Evolutionary conservation across 2,797 vertebrate species (phyloP), one percentile per base, ranked within the genome.

Genomic region (Hybognathus amarus): DNA sequence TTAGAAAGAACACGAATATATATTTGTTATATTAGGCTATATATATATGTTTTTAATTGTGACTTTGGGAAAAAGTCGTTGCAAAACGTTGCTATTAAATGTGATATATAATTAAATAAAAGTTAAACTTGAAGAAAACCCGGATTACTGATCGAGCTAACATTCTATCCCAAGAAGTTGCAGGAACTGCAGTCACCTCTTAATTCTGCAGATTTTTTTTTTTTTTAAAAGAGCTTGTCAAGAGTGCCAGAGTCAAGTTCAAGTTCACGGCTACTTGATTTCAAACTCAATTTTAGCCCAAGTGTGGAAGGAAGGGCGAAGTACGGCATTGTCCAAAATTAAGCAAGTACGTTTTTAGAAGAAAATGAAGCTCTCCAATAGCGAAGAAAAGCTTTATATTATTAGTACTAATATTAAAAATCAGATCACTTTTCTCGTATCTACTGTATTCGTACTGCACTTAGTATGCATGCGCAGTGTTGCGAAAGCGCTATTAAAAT

Each of bases 231-330:
- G 76, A 86, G 68, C 86, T 77, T 59, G 36, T 66, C 42, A 76
- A 56, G 61, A 76, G 50, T 59, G 73, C 73, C 81, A 68, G 66
- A 84, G 88, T 90, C 92, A 95, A 94, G 95, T 96, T 97, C 96
- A 97, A 96, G 96, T 95, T 95, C 95, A 96, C 73, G 90, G 85
- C 86, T 89, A 85, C 76, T 85, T 83, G 67, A 75, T 87, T 79
- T 82, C 13, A 63, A 47, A 76, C 71, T 73, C 61, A 47, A 47
- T 80, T 86, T 84, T 86, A 56, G 20, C 38, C 81, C 79, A 38
- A 80, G 52, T 79, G 56, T 50, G 3, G 1, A 50, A 59, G 27
- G 22, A 67, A 78, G 40, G 38, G 80, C 67, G 6, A 50, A n/a
- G 59, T 64, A 40, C 40, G 30, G 30, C 36, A n/a, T 67, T 66